Conservation (phyloP, 1,140 invertebrate genomes). For the Sarcophaga bullata region DNA sequence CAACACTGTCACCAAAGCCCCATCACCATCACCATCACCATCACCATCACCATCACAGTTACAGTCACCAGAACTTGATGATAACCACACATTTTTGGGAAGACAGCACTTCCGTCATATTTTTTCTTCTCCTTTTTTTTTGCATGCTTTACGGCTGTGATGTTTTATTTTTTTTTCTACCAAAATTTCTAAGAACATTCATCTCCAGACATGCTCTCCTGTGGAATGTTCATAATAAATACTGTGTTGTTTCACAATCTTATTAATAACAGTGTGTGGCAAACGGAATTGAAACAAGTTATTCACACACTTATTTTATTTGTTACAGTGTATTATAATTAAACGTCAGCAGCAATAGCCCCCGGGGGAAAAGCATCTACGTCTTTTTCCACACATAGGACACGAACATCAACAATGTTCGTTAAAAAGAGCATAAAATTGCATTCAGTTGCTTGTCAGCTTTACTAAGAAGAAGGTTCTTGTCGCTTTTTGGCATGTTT, state of each 20-base stretch:
- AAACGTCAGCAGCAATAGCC: too few relatives aligned
- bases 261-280: not conserved
- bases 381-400: too few relatives aligned
- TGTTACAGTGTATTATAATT: too few relatives aligned
- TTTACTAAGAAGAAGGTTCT: too few relatives aligned
- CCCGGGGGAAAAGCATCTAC: too few relatives aligned
- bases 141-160: not conserved
- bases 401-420: too few relatives aligned
- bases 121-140: conserved; percentile 4
- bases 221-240: not conserved
- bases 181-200: not conserved
- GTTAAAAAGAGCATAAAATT: too few relatives aligned
- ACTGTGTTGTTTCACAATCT: conserved; percentile 12
- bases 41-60: not conserved
- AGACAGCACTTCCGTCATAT: conserved; percentile 14
- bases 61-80: not conserved
- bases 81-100: conserved; percentile 15
- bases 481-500: too few relatives aligned
- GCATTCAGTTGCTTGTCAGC: too few relatives aligned
- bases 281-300: not conserved
- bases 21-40: conserved; percentile 1
- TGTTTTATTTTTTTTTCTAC: not conserved
- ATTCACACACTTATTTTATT: too few relatives aligned
- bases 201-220: not conserved
- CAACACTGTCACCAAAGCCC: not conserved